phyloP scores from a whole-genome alignment of 2,797 vertebrate species.

The Limnodromus scolopaceus region DNA sequence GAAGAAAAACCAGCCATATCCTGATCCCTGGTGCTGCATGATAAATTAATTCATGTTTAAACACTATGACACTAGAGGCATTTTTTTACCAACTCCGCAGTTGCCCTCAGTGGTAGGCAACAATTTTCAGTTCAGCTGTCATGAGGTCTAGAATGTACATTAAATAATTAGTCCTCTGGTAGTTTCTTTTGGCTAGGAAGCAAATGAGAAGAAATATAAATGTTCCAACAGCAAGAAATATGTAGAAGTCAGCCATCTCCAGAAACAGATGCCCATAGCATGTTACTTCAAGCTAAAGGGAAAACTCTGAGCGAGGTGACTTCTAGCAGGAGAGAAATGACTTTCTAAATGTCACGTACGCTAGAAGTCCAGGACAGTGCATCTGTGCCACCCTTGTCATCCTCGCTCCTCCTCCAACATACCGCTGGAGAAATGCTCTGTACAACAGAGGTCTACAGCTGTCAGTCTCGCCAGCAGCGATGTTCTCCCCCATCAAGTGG shows the following conservation, averaged over 20 bases:
- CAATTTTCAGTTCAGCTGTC: slow-evolving; percentile 52
- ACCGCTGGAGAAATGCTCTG: neutral
- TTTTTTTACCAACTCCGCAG: slow-evolving; percentile 43
- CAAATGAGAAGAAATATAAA: neutral
- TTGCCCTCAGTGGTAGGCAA: slow-evolving; percentile 54
- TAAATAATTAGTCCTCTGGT: slow-evolving; percentile 59
- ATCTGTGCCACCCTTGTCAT: neutral
- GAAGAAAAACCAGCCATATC: neutral
- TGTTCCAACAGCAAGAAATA: neutral
- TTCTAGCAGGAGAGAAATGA: neutral
- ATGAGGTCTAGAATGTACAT: slow-evolving; percentile 1
- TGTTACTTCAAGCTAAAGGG: neutral
- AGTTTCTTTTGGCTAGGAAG: slow-evolving; percentile 39
- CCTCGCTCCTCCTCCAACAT: neutral
- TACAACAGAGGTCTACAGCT: neutral
- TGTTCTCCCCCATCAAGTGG: neutral
- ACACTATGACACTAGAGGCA: neutral
- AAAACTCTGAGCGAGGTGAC: neutral
- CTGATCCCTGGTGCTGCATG: neutral
- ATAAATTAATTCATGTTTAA: slow-evolving; percentile 42
- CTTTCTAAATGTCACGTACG: fast-evolving
- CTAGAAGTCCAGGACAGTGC: neutral
- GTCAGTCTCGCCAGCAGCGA: neutral
- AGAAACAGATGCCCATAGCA: neutral
- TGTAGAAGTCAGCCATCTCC: neutral